Conservation (phyloP, 1,140 invertebrate genomes). For the Trichonephila clavipes region DNA sequence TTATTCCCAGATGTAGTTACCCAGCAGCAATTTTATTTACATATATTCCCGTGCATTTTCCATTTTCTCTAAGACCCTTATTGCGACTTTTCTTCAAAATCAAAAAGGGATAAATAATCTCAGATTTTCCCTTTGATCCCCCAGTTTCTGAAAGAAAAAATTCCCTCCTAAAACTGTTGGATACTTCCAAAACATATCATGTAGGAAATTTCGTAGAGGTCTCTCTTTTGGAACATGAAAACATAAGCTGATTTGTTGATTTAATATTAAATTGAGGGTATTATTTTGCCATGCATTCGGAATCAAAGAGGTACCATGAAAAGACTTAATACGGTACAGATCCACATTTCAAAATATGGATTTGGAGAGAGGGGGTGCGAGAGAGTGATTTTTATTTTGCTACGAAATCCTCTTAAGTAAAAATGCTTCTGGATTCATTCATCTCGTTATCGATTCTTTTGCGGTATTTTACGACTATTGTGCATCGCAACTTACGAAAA, state of each 20-base stretch:
- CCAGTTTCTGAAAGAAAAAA: not conserved
- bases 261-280: constrained; percentile 55
- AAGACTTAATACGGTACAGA: constrained; percentile 10
- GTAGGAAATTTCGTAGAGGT: not conserved
- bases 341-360: constrained; percentile 47
- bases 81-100: constrained; percentile 40
- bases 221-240: not conserved
- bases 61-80: constrained; percentile 48
- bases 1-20: constrained; percentile 21
- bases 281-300: constrained; percentile 29
- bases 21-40: constrained; percentile 9
- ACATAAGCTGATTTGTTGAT: constrained; percentile 63
- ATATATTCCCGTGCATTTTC: constrained; percentile 6
- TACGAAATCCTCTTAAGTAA: constrained; percentile 5
- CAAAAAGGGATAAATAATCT: constrained; percentile 49
- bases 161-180: not conserved
- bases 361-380: not conserved
- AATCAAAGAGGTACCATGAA: constrained; percentile 16
- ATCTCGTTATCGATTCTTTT: not conserved
- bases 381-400: not conserved
- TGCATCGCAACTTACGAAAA: not conserved
- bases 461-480: not conserved
- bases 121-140: not conserved
- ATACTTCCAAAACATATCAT: not conserved
- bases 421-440: not conserved